These are phyloP conservation scores for Eulemur rufifrons DNA, from an alignment of 2,113 vertebrate genomes.

Conservation along the genomic window DNA sequence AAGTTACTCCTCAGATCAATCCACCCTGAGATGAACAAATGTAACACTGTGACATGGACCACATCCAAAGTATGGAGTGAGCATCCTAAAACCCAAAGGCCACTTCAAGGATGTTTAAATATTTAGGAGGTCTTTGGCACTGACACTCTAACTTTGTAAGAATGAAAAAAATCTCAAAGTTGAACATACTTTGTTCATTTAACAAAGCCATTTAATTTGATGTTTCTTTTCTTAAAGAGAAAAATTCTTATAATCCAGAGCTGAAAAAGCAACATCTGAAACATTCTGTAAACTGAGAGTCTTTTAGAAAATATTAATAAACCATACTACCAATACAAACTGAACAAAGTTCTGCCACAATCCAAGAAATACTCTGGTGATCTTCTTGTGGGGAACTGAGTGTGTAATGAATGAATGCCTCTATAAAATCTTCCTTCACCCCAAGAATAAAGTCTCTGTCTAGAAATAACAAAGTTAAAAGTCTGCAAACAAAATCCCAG, in stretches of 20 bases:
- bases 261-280: slow-evolving; percentile 35
- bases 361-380: background rate
- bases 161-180: slow-evolving; percentile 28
- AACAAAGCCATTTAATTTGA: background rate
- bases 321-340: background rate
- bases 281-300: background rate
- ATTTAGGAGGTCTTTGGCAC: background rate
- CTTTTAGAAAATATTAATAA: background rate
- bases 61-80: background rate
- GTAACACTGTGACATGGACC: background rate
- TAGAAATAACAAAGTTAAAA: slow-evolving; percentile 13
- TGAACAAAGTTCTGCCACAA: background rate
- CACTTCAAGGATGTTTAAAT: background rate
- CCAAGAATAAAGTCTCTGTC: background rate
- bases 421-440: slow-evolving; percentile 16
- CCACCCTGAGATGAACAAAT: background rate
- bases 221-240: background rate
- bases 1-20: background rate
- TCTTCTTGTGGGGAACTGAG: background rate
- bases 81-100: slow-evolving; percentile 8
- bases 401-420: background rate
- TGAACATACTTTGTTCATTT: background rate
- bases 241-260: slow-evolving; percentile 27
- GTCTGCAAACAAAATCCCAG: background rate
- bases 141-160: slow-evolving; percentile 24